Conservation (phyloP, 2,113 vertebrate species). For the Salvelinus sp. region DNA sequence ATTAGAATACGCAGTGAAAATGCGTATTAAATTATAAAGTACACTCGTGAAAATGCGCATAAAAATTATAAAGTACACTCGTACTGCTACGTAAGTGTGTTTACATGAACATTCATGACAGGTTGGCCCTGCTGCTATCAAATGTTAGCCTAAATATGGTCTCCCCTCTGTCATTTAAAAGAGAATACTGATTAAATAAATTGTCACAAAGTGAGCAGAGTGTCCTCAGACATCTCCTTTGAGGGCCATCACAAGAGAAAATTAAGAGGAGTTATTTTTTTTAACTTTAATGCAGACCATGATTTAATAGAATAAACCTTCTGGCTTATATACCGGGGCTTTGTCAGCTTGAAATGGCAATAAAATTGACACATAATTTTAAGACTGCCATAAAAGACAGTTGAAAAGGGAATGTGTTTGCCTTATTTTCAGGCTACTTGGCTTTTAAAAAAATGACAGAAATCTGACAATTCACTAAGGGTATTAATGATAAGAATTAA, state of each 20-base stretch:
- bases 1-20: background rate
- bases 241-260: conserved; percentile 29
- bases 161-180: conserved; percentile 30
- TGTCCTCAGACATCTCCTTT: conserved; percentile 34
- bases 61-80: background rate
- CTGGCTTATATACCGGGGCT: conserved; percentile 25
- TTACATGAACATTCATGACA: conserved; percentile 2
- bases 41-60: background rate
- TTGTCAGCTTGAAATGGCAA: conserved; percentile 19
- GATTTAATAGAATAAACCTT: conserved; percentile 37
- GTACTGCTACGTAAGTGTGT: background rate
- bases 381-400: background rate
- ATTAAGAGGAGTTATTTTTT: conserved; percentile 38
- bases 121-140: background rate
- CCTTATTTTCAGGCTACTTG: no score
- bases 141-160: background rate
- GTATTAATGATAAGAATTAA: no score
- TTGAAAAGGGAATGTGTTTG: background rate
- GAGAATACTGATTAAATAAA: conserved; percentile 27
- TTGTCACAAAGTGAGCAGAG: conserved; percentile 23
- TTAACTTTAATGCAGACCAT: conserved; percentile 30
- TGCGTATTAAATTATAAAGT: background rate
- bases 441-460: no score
- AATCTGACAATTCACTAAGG: no score
- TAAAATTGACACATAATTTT: conserved; percentile 4